Evolutionary conservation across 1,140 invertebrate species (phyloP).

Genomic region (Xylocopa sonorina): DNA sequence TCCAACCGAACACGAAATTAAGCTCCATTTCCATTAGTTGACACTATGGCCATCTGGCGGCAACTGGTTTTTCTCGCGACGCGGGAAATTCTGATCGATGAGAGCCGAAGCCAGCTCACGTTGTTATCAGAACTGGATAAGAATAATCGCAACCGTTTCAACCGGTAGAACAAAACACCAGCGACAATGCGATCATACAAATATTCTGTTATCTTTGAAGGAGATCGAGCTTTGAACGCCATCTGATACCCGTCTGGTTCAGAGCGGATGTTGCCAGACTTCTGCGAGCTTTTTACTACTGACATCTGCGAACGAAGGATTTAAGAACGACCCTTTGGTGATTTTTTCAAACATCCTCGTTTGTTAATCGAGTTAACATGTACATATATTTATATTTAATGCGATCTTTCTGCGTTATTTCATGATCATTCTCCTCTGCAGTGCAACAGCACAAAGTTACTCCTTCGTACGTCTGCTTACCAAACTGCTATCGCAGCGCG

Average conservation of each 20-base stretch:
- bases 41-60: constrained; percentile 9
- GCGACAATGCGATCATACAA: background rate
- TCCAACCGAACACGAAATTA: background rate
- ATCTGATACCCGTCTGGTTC: background rate
- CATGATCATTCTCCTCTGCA: background rate
- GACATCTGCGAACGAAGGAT: background rate
- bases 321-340: background rate
- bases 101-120: too few species aligned
- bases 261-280: background rate
- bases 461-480: too few species aligned
- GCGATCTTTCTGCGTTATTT: background rate
- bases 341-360: background rate
- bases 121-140: constrained; percentile 12
- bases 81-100: constrained; percentile 24
- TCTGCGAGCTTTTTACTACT: background rate
- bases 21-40: background rate
- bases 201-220: background rate
- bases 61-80: too few species aligned
- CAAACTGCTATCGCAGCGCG: background rate
- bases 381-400: background rate
- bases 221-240: background rate
- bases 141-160: background rate
- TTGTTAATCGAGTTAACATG: too few species aligned
- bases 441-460: too few species aligned
- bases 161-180: background rate